Percentiles rank a stretch among this genome's conserved stretches.
phyloP scores from a whole-genome alignment of 2,888 invertebrate species.

The Drosophila paramelanica region DNA sequence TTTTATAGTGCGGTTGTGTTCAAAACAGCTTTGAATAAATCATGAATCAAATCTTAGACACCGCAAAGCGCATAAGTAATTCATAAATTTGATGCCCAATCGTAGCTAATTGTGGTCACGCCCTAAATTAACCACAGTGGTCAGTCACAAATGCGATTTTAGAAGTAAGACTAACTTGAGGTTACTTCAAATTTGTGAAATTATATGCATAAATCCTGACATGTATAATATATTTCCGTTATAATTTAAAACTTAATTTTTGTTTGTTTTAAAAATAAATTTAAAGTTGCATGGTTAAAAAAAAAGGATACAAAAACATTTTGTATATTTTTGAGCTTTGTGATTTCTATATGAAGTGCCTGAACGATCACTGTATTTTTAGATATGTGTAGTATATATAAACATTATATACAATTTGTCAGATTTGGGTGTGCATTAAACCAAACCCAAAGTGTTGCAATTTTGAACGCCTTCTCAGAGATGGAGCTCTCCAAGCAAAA shows the following conservation, averaged over 20 bases:
- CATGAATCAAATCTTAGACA: neutral
- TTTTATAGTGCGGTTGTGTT: neutral
- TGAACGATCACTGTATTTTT: neutral
- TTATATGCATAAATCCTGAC: too few species aligned
- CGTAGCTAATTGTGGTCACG: constrained; percentile 52
- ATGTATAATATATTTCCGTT: too few species aligned
- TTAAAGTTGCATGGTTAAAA: too few species aligned
- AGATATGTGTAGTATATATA: neutral
- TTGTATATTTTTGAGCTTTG: too few species aligned
- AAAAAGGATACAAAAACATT: too few species aligned
- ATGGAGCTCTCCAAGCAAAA: constrained; percentile 28
- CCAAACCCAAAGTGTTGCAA: constrained; percentile 51
- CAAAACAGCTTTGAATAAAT: neutral
- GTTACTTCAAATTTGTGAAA: too few species aligned
- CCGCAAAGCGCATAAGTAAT: neutral
- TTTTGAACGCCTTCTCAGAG: constrained; percentile 52
- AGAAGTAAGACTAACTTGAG: too few species aligned
- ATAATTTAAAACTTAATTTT: too few species aligned
- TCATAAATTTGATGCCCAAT: constrained; percentile 9
- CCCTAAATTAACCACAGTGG: constrained; percentile 1
- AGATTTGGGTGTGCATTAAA: constrained; percentile 48
- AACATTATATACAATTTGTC: constrained; percentile 8
- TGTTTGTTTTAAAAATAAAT: too few species aligned
- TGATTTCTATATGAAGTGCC: neutral
- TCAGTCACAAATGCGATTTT: neutral